Conservation (phyloP, 2,113 vertebrate species). For the Cranoglanis bouderius region DNA sequence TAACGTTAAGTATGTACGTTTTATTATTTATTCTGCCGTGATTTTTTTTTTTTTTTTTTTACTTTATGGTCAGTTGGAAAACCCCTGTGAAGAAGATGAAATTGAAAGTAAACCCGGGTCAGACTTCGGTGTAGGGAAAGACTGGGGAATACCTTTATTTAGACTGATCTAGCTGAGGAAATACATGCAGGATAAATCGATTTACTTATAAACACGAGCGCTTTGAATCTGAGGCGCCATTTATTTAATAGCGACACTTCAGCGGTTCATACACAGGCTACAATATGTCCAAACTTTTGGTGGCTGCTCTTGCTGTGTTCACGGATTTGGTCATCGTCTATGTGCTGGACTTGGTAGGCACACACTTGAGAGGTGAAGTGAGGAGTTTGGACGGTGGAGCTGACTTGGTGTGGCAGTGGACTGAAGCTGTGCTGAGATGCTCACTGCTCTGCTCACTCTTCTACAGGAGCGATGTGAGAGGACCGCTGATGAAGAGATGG, state of each 20-base stretch:
- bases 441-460: background rate
- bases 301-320: rapidly evolving
- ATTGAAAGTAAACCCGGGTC: constrained; percentile 22
- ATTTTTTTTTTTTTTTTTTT: no score
- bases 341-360: constrained; percentile 24
- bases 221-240: background rate
- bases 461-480: rapidly evolving
- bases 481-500: constrained; percentile 45
- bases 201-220: background rate
- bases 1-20: background rate
- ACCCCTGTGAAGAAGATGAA: background rate
- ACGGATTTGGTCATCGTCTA: constrained; percentile 59
- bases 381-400: constrained; percentile 1
- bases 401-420: constrained; percentile 57
- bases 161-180: background rate
- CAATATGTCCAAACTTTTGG: background rate
- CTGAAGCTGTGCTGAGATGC: constrained; percentile 54
- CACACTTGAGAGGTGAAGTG: constrained; percentile 9
- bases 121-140: background rate
- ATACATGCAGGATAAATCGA: no score
- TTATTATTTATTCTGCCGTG: background rate
- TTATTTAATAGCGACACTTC: background rate
- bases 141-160: background rate
- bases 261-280: background rate
- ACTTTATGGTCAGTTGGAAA: background rate